Percentiles rank a stretch among this genome's conserved stretches.
Evolutionary conservation across 2,113 vertebrate genomes (phyloP).

Genomic region (Procavia capensis): DNA sequence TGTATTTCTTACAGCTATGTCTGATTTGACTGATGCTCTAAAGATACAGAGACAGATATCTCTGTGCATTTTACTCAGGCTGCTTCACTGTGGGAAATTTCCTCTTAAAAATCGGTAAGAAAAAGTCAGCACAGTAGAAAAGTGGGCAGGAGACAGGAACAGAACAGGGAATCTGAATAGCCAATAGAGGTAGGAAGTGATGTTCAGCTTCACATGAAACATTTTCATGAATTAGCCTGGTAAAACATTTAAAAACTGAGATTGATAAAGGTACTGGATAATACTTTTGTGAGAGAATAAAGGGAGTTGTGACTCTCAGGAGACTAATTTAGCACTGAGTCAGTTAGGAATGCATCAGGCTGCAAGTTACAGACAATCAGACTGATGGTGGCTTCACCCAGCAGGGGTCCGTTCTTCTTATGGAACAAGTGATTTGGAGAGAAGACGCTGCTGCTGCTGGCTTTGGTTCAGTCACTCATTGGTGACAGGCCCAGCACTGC

Average conservation of each 20-base stretch:
- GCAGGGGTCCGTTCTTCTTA: background rate
- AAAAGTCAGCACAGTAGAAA: slow-evolving; percentile 10
- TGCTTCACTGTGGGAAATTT: background rate
- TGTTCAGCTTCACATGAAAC: background rate
- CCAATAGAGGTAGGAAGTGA: background rate
- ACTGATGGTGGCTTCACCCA: background rate
- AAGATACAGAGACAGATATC: slow-evolving; percentile 13
- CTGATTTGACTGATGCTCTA: background rate
- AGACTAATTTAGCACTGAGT: slow-evolving; percentile 7
- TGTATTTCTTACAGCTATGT: background rate
- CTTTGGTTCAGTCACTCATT: background rate
- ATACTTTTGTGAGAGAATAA: background rate
- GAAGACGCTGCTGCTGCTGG: background rate
- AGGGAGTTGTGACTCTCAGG: background rate
- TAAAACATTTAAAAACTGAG: background rate
- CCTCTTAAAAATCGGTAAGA: background rate
- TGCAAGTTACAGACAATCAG: slow-evolving; percentile 56
- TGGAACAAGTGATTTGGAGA: background rate
- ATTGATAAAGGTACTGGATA: background rate
- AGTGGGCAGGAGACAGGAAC: background rate
- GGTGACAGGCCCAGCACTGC: background rate
- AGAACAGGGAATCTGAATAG: background rate
- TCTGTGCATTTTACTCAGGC: background rate
- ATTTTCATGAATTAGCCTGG: background rate
- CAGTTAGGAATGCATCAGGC: slow-evolving; percentile 25